These are phyloP conservation scores for Copidosoma aretas DNA, from an alignment of 2,888 invertebrate genomes.

Conservation along the genomic window DNA sequence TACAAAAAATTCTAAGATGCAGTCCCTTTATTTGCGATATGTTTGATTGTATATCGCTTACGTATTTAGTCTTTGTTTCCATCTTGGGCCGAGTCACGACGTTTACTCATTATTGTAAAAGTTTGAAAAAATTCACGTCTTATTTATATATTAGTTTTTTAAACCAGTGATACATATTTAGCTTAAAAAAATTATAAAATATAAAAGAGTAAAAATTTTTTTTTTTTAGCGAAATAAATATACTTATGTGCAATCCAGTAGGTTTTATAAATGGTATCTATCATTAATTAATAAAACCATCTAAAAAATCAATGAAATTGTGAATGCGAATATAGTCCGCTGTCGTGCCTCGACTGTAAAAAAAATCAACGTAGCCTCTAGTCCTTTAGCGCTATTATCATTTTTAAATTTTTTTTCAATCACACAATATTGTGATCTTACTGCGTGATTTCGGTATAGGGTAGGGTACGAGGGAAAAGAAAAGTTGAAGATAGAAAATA, in stretches of 20 bases:
- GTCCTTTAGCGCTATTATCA: constrained; percentile 56
- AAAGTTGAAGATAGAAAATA: constrained; percentile 25
- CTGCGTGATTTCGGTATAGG: constrained; percentile 42
- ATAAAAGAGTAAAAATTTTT: not conserved
- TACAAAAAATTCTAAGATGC: constrained; percentile 54
- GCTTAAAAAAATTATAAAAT: not conserved
- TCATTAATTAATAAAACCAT: not conserved
- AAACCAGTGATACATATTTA: not conserved
- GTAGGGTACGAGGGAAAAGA: constrained; percentile 30
- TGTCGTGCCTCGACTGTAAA: constrained; percentile 38
- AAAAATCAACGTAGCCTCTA: constrained; percentile 53
- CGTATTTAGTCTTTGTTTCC: constrained; percentile 34
- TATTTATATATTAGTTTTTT: constrained; percentile 17
- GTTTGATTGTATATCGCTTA: constrained; percentile 40
- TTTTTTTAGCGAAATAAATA: not conserved
- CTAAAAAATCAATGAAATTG: constrained; percentile 1
- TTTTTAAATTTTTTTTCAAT: constrained; percentile 49
- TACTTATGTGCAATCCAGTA: not conserved
- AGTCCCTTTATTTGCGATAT: constrained; percentile 42
- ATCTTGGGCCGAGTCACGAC: constrained; percentile 29
- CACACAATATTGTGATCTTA: constrained; percentile 47
- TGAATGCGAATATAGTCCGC: not conserved
- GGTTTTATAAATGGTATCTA: not conserved
- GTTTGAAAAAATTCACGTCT: constrained; percentile 1
- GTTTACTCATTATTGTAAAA: constrained; percentile 10